Percentiles rank a stretch among this genome's conserved stretches.
Evolutionary conservation across 2,888 invertebrate species (phyloP).

Genomic region (Drosophila paramelanica): DNA sequence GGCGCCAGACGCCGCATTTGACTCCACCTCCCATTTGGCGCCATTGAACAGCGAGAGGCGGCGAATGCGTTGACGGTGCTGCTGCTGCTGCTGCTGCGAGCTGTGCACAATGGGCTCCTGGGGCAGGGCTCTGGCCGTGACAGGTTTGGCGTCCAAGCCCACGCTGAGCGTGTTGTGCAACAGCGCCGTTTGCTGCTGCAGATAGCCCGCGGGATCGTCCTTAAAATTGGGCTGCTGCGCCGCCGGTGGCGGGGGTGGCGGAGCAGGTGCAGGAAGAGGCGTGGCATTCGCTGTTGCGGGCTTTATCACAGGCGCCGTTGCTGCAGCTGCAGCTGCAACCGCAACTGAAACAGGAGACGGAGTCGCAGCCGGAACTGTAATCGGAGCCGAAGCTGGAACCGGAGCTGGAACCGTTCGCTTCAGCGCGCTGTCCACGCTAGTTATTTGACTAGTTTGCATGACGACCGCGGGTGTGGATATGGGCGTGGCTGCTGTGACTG

Average conservation of each 20-base stretch:
- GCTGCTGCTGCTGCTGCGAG: slow-evolving; percentile 67
- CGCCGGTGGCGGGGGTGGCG: slow-evolving; percentile 24
- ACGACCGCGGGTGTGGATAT: slow-evolving; percentile 25
- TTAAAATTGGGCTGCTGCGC: slow-evolving; percentile 90
- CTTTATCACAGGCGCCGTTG: slow-evolving; percentile 66
- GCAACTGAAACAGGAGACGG: slow-evolving; percentile 12
- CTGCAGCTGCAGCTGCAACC: slow-evolving; percentile 24
- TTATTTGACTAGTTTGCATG: slow-evolving; percentile 61
- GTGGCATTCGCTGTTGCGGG: slow-evolving; percentile 12
- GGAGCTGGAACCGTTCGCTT: slow-evolving; percentile 14
- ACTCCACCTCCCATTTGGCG: slow-evolving; percentile 61
- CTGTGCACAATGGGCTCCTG: slow-evolving; percentile 63
- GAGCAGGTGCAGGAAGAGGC: slow-evolving; percentile 16
- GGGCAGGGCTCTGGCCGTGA: slow-evolving; percentile 38
- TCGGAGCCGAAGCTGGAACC: slow-evolving; percentile 12
- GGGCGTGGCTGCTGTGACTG: slow-evolving; percentile 24
- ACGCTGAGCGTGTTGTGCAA: slow-evolving; percentile 92
- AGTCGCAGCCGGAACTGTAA: slow-evolving; percentile 19
- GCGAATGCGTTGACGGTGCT: slow-evolving; percentile 78
- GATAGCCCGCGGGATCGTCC: slow-evolving; percentile 95
- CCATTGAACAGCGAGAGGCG: slow-evolving; percentile 57
- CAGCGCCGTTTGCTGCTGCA: slow-evolving; percentile 95
- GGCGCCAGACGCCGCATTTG: not conserved
- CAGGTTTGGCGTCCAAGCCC: slow-evolving; percentile 86
- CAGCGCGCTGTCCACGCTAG: slow-evolving; percentile 16